phyloP scores from a whole-genome alignment of 2,888 invertebrate genomes.

The Ypsolopha sequella region DNA sequence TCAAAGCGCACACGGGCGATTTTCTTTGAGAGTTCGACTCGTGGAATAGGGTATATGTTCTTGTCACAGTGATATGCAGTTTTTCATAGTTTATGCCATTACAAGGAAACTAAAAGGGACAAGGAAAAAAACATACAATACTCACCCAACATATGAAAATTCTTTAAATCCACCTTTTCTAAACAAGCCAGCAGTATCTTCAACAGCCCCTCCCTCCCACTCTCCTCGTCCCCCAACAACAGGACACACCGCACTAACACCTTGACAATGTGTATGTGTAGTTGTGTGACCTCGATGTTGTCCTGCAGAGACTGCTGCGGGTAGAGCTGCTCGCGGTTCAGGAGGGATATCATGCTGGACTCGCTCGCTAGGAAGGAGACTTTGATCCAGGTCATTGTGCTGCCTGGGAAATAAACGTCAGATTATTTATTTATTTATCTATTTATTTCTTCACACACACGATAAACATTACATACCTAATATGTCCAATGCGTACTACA shows the following conservation, averaged over 20 bases:
- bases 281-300: slow-evolving; percentile 43
- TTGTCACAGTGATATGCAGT: too few relatives aligned
- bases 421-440: too few relatives aligned
- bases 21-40: too few relatives aligned
- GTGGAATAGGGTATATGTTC: too few relatives aligned
- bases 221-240: slow-evolving; percentile 24
- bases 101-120: too few relatives aligned
- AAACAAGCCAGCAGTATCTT: slow-evolving; percentile 52
- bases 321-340: slow-evolving; percentile 41
- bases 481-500: too few relatives aligned
- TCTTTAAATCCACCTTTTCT: slow-evolving; percentile 47
- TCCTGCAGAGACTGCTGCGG: slow-evolving; percentile 48
- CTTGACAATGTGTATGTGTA: slow-evolving; percentile 50
- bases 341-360: slow-evolving; percentile 36
- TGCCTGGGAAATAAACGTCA: slow-evolving; percentile 17
- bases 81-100: too few relatives aligned
- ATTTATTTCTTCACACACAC: too few relatives aligned
- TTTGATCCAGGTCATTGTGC: slow-evolving; percentile 42
- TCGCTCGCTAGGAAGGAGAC: slow-evolving; percentile 43
- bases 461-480: too few relatives aligned
- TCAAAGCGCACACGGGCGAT: too few relatives aligned
- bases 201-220: slow-evolving; percentile 42
- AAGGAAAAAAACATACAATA: too few relatives aligned
- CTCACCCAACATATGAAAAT: slow-evolving; percentile 62
- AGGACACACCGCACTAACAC: slow-evolving; percentile 39